Evolutionary conservation across 1,140 invertebrate species (phyloP).

Genomic region (Drosophila rhopaloa): DNA sequence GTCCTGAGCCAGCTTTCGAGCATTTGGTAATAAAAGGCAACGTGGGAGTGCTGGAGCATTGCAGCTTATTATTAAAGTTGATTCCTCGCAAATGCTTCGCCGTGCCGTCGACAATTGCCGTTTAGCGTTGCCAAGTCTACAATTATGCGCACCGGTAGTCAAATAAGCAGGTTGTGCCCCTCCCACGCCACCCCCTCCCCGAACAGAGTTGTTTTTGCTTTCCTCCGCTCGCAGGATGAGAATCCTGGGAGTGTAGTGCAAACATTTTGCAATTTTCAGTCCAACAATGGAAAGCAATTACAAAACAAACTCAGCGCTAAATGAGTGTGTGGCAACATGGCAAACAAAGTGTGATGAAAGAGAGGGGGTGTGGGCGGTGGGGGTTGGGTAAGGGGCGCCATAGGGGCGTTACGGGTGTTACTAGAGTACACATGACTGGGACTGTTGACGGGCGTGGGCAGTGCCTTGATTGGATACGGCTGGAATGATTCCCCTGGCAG

Average conservation of each 20-base stretch:
- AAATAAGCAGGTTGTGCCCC: slow-evolving; percentile 45
- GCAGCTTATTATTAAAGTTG: slow-evolving; percentile 58
- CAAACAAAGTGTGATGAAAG: slow-evolving; percentile 67
- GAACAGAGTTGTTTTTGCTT: not conserved
- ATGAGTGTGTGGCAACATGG: slow-evolving; percentile 77
- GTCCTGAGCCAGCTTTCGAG: slow-evolving; percentile 12
- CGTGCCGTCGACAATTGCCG: slow-evolving; percentile 59
- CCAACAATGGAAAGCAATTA: slow-evolving; percentile 81
- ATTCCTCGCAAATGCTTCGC: slow-evolving; percentile 49
- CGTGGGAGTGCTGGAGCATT: slow-evolving; percentile 20
- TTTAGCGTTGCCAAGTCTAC: slow-evolving; percentile 70
- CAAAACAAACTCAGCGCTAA: slow-evolving; percentile 78
- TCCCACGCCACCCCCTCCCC: not conserved
- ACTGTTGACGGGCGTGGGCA: slow-evolving; percentile 50
- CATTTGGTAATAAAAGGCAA: slow-evolving; percentile 49
- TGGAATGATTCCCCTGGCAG: slow-evolving; percentile 31
- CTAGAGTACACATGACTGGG: slow-evolving; percentile 53
- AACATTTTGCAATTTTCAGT: slow-evolving; percentile 81
- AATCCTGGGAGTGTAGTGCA: slow-evolving; percentile 41
- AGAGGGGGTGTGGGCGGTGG: not conserved
- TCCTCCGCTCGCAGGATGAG: slow-evolving; percentile 2
- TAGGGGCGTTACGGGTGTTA: slow-evolving; percentile 30
- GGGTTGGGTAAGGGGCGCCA: slow-evolving; percentile 8
- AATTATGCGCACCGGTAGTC: slow-evolving; percentile 77
- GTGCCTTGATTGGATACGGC: slow-evolving; percentile 67